Conservation (phyloP, 1,140 invertebrate genomes). For the Drosophila subpulchrella region DNA sequence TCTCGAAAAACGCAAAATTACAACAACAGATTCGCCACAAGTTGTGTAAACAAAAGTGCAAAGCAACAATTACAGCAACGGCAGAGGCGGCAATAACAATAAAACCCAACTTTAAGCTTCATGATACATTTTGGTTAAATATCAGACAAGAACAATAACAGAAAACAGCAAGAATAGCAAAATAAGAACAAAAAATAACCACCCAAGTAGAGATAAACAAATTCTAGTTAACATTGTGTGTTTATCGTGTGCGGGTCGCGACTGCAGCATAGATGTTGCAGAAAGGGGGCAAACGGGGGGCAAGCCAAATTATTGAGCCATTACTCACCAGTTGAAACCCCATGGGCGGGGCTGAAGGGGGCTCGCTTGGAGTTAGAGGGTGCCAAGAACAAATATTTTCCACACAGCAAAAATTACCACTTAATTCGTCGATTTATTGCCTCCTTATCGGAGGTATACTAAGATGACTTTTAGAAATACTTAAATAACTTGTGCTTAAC, state of each 20-base stretch:
- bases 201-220: conserved; percentile 73
- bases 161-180: conserved; percentile 13
- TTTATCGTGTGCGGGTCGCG: conserved; percentile 53
- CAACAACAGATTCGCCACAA: conserved; percentile 50
- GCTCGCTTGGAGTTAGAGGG: conserved; percentile 1
- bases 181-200: conserved; percentile 29
- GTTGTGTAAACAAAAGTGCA: conserved; percentile 76
- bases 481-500: no score
- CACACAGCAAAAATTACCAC: conserved; percentile 24
- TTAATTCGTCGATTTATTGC: conserved; percentile 11
- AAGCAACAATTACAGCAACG: conserved; percentile 39
- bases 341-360: neutral
- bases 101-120: conserved; percentile 67
- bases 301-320: conserved; percentile 78
- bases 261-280: conserved; percentile 17
- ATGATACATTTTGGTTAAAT: conserved; percentile 79
- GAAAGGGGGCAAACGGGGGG: neutral
- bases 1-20: conserved; percentile 56
- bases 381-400: conserved; percentile 38
- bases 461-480: neutral
- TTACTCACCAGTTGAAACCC: conserved; percentile 67
- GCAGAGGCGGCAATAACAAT: conserved; percentile 43
- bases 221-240: conserved; percentile 79
- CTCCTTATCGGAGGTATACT: neutral
- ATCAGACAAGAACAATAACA: conserved; percentile 58